phyloP scores from a whole-genome alignment of 2,888 invertebrate species.

The Epistrophella euchroma region DNA sequence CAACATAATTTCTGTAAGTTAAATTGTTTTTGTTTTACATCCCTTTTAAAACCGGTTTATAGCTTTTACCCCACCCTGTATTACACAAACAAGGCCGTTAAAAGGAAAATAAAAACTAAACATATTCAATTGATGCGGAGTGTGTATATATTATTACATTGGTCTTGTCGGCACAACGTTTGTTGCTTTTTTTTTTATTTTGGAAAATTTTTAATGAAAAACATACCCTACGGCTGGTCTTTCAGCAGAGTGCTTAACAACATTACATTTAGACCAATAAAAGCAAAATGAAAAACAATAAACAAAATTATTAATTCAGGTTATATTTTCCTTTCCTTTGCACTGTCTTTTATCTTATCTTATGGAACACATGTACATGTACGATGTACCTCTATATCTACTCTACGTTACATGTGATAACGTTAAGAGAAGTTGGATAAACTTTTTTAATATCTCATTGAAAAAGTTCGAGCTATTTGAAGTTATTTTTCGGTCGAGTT shows the following conservation, averaged over 20 bases:
- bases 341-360: constrained; percentile 7
- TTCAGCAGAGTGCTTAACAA: constrained; percentile 66
- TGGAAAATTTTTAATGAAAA: constrained; percentile 61
- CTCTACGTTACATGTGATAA: constrained; percentile 26
- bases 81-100: no score
- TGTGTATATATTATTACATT: constrained; percentile 3
- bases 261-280: constrained; percentile 63
- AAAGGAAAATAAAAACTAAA: background rate
- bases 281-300: constrained; percentile 63
- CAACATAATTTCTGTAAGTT: no score
- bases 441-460: constrained; percentile 48
- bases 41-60: no score
- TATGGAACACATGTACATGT: constrained; percentile 1
- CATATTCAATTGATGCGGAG: background rate
- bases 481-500: constrained; percentile 47
- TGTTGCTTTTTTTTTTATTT: constrained; percentile 29
- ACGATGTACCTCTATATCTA: no score
- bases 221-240: constrained; percentile 60
- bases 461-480: constrained; percentile 42
- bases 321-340: constrained; percentile 6
- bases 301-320: constrained; percentile 74
- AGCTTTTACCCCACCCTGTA: no score
- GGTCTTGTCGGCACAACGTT: constrained; percentile 20
- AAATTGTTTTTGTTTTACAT: no score
- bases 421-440: constrained; percentile 12